Percentiles rank a stretch among this genome's conserved stretches.
Conservation (phyloP, 1,140 invertebrate species). For the Formica selysi region DNA sequence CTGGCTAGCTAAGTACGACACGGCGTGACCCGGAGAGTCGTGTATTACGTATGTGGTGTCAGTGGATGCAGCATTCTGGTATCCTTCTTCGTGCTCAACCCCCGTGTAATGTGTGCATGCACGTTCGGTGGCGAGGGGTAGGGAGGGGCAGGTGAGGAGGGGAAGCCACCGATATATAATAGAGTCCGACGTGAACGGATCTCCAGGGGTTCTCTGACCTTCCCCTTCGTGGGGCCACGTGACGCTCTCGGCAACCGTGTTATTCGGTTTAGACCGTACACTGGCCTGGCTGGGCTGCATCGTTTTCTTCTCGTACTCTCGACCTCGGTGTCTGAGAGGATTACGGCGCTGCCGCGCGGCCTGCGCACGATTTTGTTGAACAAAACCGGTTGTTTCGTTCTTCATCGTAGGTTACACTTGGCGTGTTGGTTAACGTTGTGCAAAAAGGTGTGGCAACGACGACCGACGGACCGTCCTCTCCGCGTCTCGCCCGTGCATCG, state of each 20-base stretch:
- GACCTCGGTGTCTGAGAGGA: conserved; percentile 56
- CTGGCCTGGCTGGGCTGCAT: conserved; percentile 2
- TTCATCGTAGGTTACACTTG: conserved; percentile 11
- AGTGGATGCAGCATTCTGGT: conserved; percentile 47
- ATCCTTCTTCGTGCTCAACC: conserved; percentile 71
- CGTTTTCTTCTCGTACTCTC: conserved; percentile 24
- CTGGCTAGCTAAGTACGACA: conserved; percentile 18
- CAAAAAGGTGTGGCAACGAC: conserved; percentile 35
- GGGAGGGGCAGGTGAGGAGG: conserved; percentile 3
- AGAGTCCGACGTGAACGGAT: conserved; percentile 69
- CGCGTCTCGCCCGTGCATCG: background rate
- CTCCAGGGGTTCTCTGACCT: conserved; percentile 77
- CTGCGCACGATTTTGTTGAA: conserved; percentile 25
- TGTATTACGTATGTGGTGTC: conserved; percentile 67
- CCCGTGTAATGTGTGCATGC: conserved; percentile 68
- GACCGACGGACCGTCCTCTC: background rate
- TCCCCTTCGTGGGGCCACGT: conserved; percentile 71
- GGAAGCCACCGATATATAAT: conserved; percentile 72
- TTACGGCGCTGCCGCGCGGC: conserved; percentile 35
- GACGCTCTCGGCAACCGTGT: conserved; percentile 56
- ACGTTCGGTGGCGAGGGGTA: conserved; percentile 48
- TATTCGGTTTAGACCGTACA: conserved; percentile 38
- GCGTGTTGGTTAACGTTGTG: conserved; percentile 49
- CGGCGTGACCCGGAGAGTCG: conserved; percentile 66
- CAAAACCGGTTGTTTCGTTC: conserved; percentile 41